Base-by-base conservation (phyloP, 2,113 vertebrate genomes). In the Emydura subglobosa region DNA sequence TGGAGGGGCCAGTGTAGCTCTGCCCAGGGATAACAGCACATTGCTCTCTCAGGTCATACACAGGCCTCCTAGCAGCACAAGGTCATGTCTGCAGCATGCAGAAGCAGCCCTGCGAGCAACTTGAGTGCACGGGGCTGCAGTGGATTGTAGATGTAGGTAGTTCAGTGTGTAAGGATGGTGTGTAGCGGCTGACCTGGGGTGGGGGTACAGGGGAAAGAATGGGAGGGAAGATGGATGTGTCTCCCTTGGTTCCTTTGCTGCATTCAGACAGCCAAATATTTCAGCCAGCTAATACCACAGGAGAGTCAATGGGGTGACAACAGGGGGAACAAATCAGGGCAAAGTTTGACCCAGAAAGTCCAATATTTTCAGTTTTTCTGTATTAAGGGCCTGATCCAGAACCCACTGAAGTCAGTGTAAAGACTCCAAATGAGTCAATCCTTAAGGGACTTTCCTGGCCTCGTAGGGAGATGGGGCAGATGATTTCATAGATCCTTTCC, bases 181-280 rank as follows among this genome's bases (percentile, higher is more conserved):
- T 13, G 11, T 61, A 31, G 29, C 11, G 57, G 12, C 2, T 31
- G 61, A 14, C 16, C 61, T 17, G 31, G 61, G 34, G 31, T 65
- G 61, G 29, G 54, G 29, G 8, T 5, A 86, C 12, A 0, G 31
- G 14, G 31, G 11, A 16, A 17, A 19, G 47, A 61, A 61, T 31
- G 42, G 74, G 44, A 0, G 3, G 12, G 11, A 3, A 39, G 76
- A 76, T 44, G 1, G 2, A 6, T 8, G 0, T 2, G 47, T 1
- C 50, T 94, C 47, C 3, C 39, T 5, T 14, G 1, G 22, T 44
- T 89, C 87, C 92, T 44, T 82, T 12, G 82, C 92, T 94, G 89
- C 86, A 2, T 10, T 65, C 57, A 0, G 19, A 55, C 76, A 5
- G 39, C 31, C 34, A 47, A 93, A 68, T 4, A 7, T 14, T 54